Evolutionary conservation across 2,113 vertebrate species (phyloP).

Genomic region (Bos indicus): DNA sequence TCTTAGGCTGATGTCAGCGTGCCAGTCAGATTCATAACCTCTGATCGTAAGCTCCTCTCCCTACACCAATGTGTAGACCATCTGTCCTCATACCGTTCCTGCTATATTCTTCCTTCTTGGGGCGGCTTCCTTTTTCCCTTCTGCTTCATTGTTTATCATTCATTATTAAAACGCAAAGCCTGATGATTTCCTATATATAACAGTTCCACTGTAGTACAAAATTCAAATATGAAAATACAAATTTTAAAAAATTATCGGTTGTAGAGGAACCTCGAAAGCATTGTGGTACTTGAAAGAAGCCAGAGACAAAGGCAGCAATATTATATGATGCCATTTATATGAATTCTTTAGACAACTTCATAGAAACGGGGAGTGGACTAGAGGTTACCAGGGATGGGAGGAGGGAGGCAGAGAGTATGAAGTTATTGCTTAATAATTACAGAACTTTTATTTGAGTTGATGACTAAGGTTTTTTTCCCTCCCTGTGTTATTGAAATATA

Average conservation of each 20-base stretch:
- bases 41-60: fast-evolving
- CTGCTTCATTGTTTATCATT: background rate
- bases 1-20: background rate
- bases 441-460: slow-evolving; percentile 6
- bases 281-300: background rate
- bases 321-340: background rate
- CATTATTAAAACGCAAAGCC: background rate
- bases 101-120: too few relatives aligned
- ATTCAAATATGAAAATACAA: background rate
- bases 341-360: background rate
- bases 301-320: background rate
- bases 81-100: too few relatives aligned
- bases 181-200: background rate
- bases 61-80: fast-evolving
- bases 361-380: background rate
- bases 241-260: background rate
- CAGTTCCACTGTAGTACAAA: background rate
- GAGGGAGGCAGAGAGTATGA: background rate
- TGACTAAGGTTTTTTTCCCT: background rate
- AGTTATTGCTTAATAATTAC: background rate
- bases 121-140: background rate
- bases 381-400: background rate
- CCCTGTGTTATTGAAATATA: background rate
- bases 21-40: background rate
- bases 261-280: background rate